Conservation (phyloP, 1,140 invertebrate species). For the Euura lappo region DNA sequence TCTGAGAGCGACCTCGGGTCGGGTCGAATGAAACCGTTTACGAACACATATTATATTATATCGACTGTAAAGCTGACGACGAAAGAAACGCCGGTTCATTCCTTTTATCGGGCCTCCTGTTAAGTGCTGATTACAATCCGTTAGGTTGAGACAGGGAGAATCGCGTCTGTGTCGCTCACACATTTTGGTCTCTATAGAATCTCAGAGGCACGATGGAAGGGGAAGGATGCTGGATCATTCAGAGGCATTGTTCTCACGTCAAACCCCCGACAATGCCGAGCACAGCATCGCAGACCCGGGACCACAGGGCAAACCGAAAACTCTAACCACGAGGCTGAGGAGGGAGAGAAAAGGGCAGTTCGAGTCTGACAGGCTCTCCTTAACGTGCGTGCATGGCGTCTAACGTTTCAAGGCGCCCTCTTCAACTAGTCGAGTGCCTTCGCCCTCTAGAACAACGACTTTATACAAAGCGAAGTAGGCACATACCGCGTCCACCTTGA, state of each 20-base stretch:
- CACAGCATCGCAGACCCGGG: too few species aligned
- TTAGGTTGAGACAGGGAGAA: not conserved
- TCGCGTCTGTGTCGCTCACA: too few species aligned
- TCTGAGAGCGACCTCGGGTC: too few species aligned
- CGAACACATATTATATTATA: not conserved
- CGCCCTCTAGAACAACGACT: constrained; percentile 38
- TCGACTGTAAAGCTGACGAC: not conserved
- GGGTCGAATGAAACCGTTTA: not conserved
- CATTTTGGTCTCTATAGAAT: too few species aligned
- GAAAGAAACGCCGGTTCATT: not conserved
- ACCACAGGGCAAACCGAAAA: too few species aligned
- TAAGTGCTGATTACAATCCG: constrained; percentile 53
- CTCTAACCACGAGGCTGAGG: too few species aligned
- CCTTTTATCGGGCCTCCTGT: constrained; percentile 24
- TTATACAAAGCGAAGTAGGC: constrained; percentile 34
- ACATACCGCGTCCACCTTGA: constrained; percentile 24
- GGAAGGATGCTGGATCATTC: constrained; percentile 46
- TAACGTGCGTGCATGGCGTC: constrained; percentile 2
- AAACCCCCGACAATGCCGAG: not conserved
- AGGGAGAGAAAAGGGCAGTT: not conserved
- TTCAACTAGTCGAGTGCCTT: constrained; percentile 13
- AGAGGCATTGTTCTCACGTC: constrained; percentile 40
- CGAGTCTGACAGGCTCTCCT: too few species aligned
- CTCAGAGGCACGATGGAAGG: constrained; percentile 15
- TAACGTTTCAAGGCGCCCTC: constrained; percentile 17